Conservation (phyloP, 2,113 vertebrate genomes). For the Heteronetta atricapilla region DNA sequence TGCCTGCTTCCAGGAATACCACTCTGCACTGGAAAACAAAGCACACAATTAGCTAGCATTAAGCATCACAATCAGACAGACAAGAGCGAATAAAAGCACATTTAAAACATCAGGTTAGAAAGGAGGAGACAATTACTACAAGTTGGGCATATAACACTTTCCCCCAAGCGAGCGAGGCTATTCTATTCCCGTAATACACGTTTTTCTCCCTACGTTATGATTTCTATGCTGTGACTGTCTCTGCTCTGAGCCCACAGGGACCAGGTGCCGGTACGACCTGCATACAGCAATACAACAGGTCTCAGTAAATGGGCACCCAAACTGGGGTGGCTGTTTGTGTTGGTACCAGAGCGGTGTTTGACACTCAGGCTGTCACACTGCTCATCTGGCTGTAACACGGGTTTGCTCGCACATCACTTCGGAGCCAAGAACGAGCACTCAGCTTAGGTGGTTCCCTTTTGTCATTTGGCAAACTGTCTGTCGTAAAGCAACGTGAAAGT, state of each 20-base stretch:
- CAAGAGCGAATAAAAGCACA: neutral
- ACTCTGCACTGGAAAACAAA: neutral
- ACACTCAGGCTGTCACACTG: neutral
- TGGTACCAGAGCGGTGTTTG: neutral
- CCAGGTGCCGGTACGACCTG: neutral
- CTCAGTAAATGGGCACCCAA: neutral
- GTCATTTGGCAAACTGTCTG: neutral
- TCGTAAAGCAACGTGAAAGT: neutral
- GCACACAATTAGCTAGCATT: neutral
- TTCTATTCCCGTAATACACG: neutral
- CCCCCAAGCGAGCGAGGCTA: neutral
- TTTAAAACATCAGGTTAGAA: neutral
- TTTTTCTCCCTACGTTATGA: neutral
- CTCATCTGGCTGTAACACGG: neutral
- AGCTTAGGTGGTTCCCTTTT: neutral
- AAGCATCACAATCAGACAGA: neutral
- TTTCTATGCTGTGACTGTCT: neutral
- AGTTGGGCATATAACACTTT: neutral
- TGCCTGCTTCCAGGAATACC: neutral
- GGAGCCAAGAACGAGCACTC: neutral
- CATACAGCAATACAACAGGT: neutral
- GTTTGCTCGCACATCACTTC: neutral
- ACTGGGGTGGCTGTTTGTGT: neutral
- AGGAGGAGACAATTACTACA: neutral
- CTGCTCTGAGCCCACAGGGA: neutral